Evolutionary conservation across 1,140 invertebrate genomes (phyloP), one percentile per base, ranked within the genome.

Genomic region (Tenebrio molitor): DNA sequence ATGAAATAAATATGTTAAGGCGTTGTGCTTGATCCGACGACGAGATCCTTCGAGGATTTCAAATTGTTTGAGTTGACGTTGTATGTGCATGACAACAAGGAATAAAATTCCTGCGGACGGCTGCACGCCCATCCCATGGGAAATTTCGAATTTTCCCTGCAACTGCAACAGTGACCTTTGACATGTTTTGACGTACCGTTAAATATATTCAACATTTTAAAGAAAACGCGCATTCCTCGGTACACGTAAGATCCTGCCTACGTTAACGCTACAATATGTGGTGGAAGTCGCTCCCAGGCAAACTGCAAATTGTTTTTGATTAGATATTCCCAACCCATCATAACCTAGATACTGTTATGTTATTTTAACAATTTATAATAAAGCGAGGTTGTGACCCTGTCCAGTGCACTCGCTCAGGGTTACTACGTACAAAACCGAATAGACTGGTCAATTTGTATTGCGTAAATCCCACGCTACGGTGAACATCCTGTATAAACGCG

Each of bases 381-480:
- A 25, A 29, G 50, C 50, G 10, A 50, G 44, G 44, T 50, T 50
- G 17, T 58, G 50, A 58, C 50, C 50, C 50, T 58, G 50, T 25
- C 50, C 21, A 23, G n/a, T 25, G 7, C 23, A 14, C 23, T 58
- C 8, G 19, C 50, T 29, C 50, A 29, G 50, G 50, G 50, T 58
- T 58, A 58, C 50, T 14, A 17, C 50, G 29, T 29, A 58, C 50
- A 58, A 50, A 58, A 29, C 50, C 21, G 25, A 58, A 58, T 58
- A 29, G 6, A 29, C 50, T 50, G 19, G 10, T 29, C 21, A 58
- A 58, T 58, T 58, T 29, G 50, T 58, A 58, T 58, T 58, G 23
- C 50, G 50, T 58, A 58, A 58, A 58, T 58, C 50, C 50, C 50
- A 58, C 50, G 50, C 50, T 58, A 58, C 50, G 50, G 12, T 58